Evolutionary conservation across 2,113 vertebrate species (phyloP).

Genomic region (Trinectes maculatus): DNA sequence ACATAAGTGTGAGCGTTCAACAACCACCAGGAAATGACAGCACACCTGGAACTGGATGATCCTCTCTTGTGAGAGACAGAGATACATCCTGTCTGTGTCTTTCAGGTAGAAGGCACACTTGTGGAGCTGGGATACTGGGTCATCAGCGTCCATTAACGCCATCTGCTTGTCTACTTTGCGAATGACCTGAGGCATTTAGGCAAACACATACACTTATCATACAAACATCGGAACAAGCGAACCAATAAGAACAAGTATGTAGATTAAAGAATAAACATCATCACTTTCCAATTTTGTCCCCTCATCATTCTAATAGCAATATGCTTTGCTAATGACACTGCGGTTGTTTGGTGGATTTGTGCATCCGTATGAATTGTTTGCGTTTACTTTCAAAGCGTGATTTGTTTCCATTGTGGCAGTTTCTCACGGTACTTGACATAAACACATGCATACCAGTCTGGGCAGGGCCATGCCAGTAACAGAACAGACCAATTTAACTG

Average conservation of each 20-base stretch:
- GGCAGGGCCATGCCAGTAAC: constrained; percentile 98
- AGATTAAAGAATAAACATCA: not conserved
- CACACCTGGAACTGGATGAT: constrained; percentile 98
- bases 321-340: not conserved
- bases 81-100: constrained; percentile 98
- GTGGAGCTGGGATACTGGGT: constrained; percentile 97
- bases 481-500: constrained; percentile 95
- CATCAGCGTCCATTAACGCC: constrained; percentile 92
- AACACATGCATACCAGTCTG: constrained; percentile 85
- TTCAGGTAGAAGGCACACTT: constrained; percentile 99
- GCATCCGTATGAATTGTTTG: too few relatives aligned
- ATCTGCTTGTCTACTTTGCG: constrained; percentile 98
- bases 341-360: too few relatives aligned
- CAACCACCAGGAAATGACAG: too few relatives aligned
- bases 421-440: not conserved
- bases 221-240: constrained; percentile 5
- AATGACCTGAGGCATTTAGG: constrained; percentile 83
- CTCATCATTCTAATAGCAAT: not conserved
- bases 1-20: too few relatives aligned
- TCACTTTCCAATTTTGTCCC: not conserved
- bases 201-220: not conserved
- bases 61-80: constrained; percentile 98
- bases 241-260: not conserved
- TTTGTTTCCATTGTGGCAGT: too few relatives aligned
- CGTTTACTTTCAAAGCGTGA: too few relatives aligned